A percentile compares a stretch with the other conserved stretches of the same genome.
Evolutionary conservation across 1,140 invertebrate species (phyloP).

Genomic region (Leguminivora glycinivorella): DNA sequence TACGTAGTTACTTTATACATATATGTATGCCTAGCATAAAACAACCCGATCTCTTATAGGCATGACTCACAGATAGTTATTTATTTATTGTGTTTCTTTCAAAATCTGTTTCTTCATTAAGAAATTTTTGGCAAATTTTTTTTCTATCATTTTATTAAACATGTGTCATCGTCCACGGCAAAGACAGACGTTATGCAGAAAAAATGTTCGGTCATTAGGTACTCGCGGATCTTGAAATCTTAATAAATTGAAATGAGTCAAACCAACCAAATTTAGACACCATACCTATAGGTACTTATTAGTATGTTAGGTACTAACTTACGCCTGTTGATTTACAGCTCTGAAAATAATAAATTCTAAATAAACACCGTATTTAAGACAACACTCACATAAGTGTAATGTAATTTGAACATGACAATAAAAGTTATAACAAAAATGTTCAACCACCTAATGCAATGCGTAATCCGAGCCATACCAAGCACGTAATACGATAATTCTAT

Average conservation of each 20-base stretch:
- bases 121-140: not conserved
- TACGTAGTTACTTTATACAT: not conserved
- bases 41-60: too few species aligned
- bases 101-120: too few species aligned
- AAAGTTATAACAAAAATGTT: not conserved
- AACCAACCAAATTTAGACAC: not conserved
- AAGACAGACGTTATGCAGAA: not conserved
- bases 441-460: not conserved
- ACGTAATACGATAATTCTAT: slow-evolving; percentile 33
- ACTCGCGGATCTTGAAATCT: not conserved
- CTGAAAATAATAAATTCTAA: too few species aligned
- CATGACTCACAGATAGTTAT: too few species aligned
- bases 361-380: too few species aligned
- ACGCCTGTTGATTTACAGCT: too few species aligned
- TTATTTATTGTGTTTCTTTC: too few species aligned
- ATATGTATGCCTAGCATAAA: too few species aligned
- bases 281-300: not conserved
- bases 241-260: too few species aligned
- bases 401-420: too few species aligned
- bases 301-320: too few species aligned
- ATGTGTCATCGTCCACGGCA: not conserved
- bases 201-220: not conserved
- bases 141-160: not conserved
- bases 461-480: not conserved
- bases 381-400: too few species aligned